Evolutionary conservation across 2,888 invertebrate genomes (phyloP), one percentile per base, ranked within the genome.

Genomic region (Ichneumoninae sp.): DNA sequence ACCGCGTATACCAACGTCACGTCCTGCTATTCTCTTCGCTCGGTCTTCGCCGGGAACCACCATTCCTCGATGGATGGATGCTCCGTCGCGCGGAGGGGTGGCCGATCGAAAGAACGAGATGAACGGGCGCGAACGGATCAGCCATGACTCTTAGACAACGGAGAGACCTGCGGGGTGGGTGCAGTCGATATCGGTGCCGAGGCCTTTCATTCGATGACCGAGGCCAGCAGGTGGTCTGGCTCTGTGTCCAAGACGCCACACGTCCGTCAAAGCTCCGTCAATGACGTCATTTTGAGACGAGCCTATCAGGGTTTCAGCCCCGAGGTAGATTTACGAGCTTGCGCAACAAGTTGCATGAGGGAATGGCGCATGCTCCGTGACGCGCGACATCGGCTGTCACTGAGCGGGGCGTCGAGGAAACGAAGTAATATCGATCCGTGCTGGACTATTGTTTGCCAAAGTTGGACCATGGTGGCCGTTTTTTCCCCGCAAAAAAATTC

Each of bases 211-310:
- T 50, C 69, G 65, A 70, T 79, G 70, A 79, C 40, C 69, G 50
- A 65, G 50, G 52, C 40, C 19, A 36, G 62, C 36, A 52, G 26
- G 40, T 47, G 36, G 40, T 36, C 19, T 36, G 22, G 36, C 57
- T 16, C 52, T 60, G 19, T 69, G 76, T 80, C 82, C 80, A 86
- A 86, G 85, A 86, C 91, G 92, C 92, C 91, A 92, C 87, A 86
- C 89, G 91, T 91, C 91, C 89, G 91, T 93, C 93, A 93, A 90
- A 90, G 86, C 90, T 90, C 90, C 93, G 92, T 93, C 93, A 93
- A 92, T 93, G 93, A 93, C 93, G 93, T 93, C 92, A 93, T 90
- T 91, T 90, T 87, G 93, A 93, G 93, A 92, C 92, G 89, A 92
- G 90, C 91, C 91, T 93, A 93, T 90, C 93, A 93, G 93, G 93